phyloP scores from a whole-genome alignment of 2,888 invertebrate species.

The Chrysolina americana region DNA sequence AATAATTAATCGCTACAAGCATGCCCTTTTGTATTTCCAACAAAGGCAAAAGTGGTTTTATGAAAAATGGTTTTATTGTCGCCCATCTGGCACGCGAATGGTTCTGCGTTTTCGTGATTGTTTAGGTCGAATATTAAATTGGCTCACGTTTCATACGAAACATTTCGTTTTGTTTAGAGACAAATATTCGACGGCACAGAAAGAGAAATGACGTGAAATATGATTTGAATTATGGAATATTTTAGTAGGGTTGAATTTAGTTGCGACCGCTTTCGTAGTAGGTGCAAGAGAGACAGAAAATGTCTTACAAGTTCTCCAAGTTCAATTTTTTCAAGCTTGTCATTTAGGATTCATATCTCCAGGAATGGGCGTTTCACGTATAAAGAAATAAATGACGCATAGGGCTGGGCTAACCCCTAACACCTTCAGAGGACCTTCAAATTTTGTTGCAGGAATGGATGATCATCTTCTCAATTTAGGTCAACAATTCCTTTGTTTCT shows the following conservation, averaged over 20 bases:
- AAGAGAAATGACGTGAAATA: neutral
- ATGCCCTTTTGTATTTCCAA: slow-evolving; percentile 30
- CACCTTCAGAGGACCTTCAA: no score
- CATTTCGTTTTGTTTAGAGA: neutral
- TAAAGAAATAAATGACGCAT: no score
- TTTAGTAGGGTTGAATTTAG: neutral
- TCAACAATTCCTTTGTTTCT: no score
- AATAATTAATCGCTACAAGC: slow-evolving; percentile 34
- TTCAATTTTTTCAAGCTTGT: no score
- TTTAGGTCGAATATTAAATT: slow-evolving; percentile 21
- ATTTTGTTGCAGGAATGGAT: no score
- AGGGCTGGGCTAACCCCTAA: no score
- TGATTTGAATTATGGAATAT: neutral
- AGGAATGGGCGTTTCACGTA: no score
- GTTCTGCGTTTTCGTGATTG: slow-evolving; percentile 33
- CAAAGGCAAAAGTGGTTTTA: slow-evolving; percentile 28
- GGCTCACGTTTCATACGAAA: neutral
- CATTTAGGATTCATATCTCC: no score
- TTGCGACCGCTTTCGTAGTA: neutral
- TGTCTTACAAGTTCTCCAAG: no score
- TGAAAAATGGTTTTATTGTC: slow-evolving; percentile 37
- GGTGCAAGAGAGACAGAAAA: no score
- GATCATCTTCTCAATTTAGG: no score
- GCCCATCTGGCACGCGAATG: slow-evolving; percentile 24
- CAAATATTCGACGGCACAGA: neutral